Conservation (phyloP, 2,888 invertebrate species). For the Caenorhabditis virilis region DNA sequence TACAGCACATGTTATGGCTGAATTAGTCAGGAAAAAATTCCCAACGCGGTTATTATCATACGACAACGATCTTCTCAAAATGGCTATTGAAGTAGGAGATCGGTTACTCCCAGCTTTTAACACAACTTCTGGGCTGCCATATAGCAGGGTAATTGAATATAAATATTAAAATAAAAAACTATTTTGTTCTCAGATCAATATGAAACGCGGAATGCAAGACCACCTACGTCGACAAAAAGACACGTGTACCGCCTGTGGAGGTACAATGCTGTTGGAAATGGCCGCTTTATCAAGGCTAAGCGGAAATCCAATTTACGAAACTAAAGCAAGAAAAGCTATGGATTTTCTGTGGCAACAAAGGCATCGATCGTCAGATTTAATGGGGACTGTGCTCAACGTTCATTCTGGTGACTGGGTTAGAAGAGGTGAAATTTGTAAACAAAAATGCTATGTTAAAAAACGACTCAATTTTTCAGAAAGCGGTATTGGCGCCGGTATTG, state of each 20-base stretch:
- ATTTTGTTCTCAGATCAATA: slow-evolving; percentile 55
- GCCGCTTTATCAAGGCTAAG: slow-evolving; percentile 83
- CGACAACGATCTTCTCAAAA: slow-evolving; percentile 77
- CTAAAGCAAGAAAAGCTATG: slow-evolving; percentile 92
- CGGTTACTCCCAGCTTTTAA: slow-evolving; percentile 95
- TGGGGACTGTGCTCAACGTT: slow-evolving; percentile 96
- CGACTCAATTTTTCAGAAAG: slow-evolving; percentile 76
- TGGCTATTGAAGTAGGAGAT: slow-evolving; percentile 91
- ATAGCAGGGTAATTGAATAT: slow-evolving; percentile 80
- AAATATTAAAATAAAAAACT: not conserved
- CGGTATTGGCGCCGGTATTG: slow-evolving; percentile 97
- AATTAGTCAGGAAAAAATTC: slow-evolving; percentile 79
- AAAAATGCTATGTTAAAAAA: no score
- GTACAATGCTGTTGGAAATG: slow-evolving; percentile 95
- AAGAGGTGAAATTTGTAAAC: no score
- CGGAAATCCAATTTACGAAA: slow-evolving; percentile 86
- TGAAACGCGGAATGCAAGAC: slow-evolving; percentile 67
- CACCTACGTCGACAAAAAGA: slow-evolving; percentile 59
- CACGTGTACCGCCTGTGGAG: slow-evolving; percentile 91
- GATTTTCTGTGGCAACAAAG: slow-evolving; percentile 92
- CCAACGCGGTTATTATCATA: slow-evolving; percentile 69
- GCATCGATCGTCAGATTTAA: slow-evolving; percentile 84
- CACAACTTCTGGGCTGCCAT: slow-evolving; percentile 93
- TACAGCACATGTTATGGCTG: slow-evolving; percentile 83
- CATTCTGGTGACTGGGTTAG: slow-evolving; percentile 97